Conservation (phyloP, 2,888 invertebrate genomes). For the Balanococcus diminutus region DNA sequence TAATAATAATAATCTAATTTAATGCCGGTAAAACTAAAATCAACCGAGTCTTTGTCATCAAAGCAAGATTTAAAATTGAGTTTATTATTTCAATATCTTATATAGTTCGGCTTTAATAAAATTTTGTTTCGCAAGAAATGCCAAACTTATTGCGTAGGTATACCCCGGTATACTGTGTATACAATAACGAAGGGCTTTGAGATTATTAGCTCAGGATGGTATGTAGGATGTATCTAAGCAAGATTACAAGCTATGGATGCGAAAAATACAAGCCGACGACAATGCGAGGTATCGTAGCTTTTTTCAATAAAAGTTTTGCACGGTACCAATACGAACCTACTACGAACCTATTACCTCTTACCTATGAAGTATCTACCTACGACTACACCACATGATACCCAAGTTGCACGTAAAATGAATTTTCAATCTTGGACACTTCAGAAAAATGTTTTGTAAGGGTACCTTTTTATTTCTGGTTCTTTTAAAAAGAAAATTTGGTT, state of each 20-base stretch:
- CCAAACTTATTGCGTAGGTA: neutral
- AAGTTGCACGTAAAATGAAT: too few relatives aligned
- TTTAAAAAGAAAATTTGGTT: too few relatives aligned
- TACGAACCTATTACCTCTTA: neutral
- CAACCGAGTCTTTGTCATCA: neutral
- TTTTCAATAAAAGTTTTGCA: too few relatives aligned
- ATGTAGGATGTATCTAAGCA: neutral
- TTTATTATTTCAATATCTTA: neutral
- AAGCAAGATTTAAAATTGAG: constrained; percentile 1
- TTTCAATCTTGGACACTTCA: too few relatives aligned
- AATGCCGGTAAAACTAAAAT: neutral
- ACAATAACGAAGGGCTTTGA: neutral
- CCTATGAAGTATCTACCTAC: too few relatives aligned
- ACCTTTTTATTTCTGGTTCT: too few relatives aligned
- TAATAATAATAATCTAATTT: constrained; percentile 27
- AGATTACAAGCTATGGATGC: neutral
- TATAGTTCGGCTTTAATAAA: neutral
- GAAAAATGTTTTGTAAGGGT: too few relatives aligned
- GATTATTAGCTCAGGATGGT: neutral
- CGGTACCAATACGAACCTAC: neutral
- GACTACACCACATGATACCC: too few relatives aligned
- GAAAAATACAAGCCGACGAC: too few relatives aligned
- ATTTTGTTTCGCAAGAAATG: neutral
- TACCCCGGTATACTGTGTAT: neutral
- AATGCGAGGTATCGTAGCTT: too few relatives aligned